Evolutionary conservation across 1,140 invertebrate species (phyloP), one percentile per base, ranked within the genome.

Genomic region (Scaptomyza hsui): DNA sequence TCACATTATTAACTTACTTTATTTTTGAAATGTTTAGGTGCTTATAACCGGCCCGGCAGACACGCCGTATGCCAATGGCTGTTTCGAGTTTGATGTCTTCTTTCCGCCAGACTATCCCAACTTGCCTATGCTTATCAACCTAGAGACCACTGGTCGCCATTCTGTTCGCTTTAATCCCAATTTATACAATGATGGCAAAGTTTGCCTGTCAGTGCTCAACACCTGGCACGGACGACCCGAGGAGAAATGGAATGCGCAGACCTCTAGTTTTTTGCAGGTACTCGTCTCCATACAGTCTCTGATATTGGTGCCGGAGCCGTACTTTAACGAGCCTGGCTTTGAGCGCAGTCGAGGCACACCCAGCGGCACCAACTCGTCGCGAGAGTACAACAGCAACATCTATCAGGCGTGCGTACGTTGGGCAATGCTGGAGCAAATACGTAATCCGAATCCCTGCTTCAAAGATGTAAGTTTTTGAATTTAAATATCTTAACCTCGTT

Each of bases 171-270:
- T 99, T 91, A 99, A 99, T 93, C 98, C 98, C 19, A 99, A 99
- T 94, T 93, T 99, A 18, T 99, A 99, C 92, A 97, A 98, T 92
- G 97, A 99, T 92, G 98, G 98, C 49, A 98, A 98, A 94, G 98
- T 99, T 51, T 99, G 98, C 92, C 94, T 99, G 75, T 98, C 97
- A 75, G 96, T 99, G 62, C 92, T 99, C 18, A 99, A 99, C 91
- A 99, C 98, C 0, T 99, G 98, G 98, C 98, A 99, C 92, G 98
- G 98, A 4, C 93, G 98, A 62, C 98, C 98, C n/a, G 98, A 99
- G 92, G 98, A 99, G 91, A 98, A 99, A 92, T 99, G 98, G 98
- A 99, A 98, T 92, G 96, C 98, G 41, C 97, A 98, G 89, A 98
- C 97, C 0, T 99, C 97, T 45, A 99, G 97, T 92, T 98, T 99